These are phyloP conservation scores for Carterocephalus palaemon DNA, from an alignment of 2,888 invertebrate genomes.

Conservation along the genomic window DNA sequence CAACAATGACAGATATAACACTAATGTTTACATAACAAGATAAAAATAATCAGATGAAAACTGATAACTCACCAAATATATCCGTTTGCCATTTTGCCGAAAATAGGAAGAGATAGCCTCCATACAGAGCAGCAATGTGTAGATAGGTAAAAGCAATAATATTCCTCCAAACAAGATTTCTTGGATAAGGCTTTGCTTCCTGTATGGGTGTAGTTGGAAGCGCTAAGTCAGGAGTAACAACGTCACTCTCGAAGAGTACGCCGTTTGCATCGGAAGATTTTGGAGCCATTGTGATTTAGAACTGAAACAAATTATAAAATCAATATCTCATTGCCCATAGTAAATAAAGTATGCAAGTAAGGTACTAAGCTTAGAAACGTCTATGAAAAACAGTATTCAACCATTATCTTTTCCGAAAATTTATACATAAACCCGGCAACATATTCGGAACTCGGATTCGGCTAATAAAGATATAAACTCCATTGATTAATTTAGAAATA, in stretches of 20 bases:
- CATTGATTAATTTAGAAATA: too few relatives aligned
- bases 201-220: slow-evolving; percentile 56
- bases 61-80: slow-evolving; percentile 81
- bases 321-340: too few relatives aligned
- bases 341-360: too few relatives aligned
- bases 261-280: slow-evolving; percentile 66
- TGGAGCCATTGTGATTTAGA: slow-evolving; percentile 60
- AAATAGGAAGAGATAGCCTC: slow-evolving; percentile 84
- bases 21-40: too few relatives aligned
- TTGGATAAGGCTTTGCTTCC: slow-evolving; percentile 76
- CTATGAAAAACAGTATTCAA: too few relatives aligned
- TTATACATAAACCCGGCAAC: too few relatives aligned
- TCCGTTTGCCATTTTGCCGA: slow-evolving; percentile 86
- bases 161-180: slow-evolving; percentile 89
- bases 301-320: slow-evolving; percentile 34
- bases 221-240: slow-evolving; percentile 66
- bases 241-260: slow-evolving; percentile 70
- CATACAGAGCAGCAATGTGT: slow-evolving; percentile 87
- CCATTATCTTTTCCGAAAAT: too few relatives aligned
- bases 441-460: too few relatives aligned
- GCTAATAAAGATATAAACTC: too few relatives aligned
- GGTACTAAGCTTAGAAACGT: too few relatives aligned
- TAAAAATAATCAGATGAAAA: too few relatives aligned
- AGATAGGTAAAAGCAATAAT: slow-evolving; percentile 87
- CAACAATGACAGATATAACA: too few relatives aligned